Base-by-base conservation (phyloP, 2,113 vertebrate species). In the Passer domesticus region DNA sequence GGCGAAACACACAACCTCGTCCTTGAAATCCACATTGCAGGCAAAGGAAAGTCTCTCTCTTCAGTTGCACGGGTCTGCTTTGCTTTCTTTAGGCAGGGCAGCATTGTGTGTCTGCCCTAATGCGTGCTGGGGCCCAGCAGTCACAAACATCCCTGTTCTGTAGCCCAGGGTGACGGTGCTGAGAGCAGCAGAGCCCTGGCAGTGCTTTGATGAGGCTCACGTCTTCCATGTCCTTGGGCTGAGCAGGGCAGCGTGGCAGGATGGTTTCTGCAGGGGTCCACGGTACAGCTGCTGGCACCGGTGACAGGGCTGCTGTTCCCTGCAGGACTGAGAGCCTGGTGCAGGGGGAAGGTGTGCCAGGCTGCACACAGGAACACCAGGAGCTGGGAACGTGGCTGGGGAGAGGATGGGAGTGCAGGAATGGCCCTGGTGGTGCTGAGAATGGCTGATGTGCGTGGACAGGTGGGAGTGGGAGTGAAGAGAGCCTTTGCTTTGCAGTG, bases 341-440 rank as follows among this genome's bases (percentile, higher is more conserved):
- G n/a, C 31, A 30, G 25, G 43, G 41, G 30, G 62, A 35, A 22
- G 33, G 6, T 21, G 27, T 49, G 55, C 17, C n/a, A 27, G 46
- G 28, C 22, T 58, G 0, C 44, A 72, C 8, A 28, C 58, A 14
- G 79, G 46, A 88, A 53, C 28, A 35, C 27, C 0, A 0, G 74
- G 37, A 72, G 43, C 82, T 0, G 0, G 68, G 62, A n/a, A 13
- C 0, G 0, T 39, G 44, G 22, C 58, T 37, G 46, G 63, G 62
- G 33, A 52, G 50, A 66, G 76, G 70, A 49, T 27, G 1, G 6
- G 79, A 85, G 56, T 83, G 69, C 85, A 8, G 39, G 39, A 58
- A 27, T 44, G 64, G 64, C 94, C 73, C 81, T 75, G 13, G 87
- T 11, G 3, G 58, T 86, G 89, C 92, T 95, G 87, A 92, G 80